These are phyloP conservation scores for Palythoa heliodiscus DNA, from an alignment of 92 coral and sea anemone species.

Conservation along the genomic window DNA sequence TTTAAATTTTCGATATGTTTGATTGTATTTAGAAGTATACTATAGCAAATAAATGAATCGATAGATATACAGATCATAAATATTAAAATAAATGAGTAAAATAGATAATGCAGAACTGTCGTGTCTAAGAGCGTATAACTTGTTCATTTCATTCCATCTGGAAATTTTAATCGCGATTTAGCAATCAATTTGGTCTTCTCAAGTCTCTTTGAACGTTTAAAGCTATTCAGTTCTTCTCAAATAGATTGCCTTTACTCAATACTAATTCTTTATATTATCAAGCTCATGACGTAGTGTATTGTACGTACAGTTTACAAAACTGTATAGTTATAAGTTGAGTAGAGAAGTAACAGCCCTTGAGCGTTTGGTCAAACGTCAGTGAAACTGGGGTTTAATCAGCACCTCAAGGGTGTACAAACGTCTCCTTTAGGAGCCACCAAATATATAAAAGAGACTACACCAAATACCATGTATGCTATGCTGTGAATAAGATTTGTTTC, in stretches of 20 bases:
- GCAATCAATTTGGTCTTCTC: neutral
- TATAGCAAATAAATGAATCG: neutral
- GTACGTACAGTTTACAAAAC: slow-evolving; percentile 13
- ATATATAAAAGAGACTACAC: neutral
- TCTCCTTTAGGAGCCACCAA: slow-evolving; percentile 93
- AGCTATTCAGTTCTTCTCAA: neutral
- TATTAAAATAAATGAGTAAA: too few relatives aligned
- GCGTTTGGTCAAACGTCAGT: too few relatives aligned
- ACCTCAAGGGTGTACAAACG: too few relatives aligned
- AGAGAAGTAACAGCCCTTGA: too few relatives aligned
- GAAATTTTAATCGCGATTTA: neutral
- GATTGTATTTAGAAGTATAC: neutral
- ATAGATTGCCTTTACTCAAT: neutral
- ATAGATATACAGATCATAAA: too few relatives aligned
- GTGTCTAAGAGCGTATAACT: neutral
- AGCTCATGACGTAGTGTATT: slow-evolving; percentile 5
- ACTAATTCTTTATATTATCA: neutral
- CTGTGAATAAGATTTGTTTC: too few relatives aligned
- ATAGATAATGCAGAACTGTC: neutral
- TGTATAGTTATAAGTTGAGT: slow-evolving; percentile 13
- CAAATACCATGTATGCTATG: too few relatives aligned
- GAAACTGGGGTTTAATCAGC: too few relatives aligned
- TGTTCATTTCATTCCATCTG: neutral
- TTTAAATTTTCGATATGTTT: too few relatives aligned
- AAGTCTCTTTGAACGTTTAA: too few relatives aligned